Evolutionary conservation across 2,888 invertebrate species (phyloP).

Genomic region (Colostygia pectinataria): DNA sequence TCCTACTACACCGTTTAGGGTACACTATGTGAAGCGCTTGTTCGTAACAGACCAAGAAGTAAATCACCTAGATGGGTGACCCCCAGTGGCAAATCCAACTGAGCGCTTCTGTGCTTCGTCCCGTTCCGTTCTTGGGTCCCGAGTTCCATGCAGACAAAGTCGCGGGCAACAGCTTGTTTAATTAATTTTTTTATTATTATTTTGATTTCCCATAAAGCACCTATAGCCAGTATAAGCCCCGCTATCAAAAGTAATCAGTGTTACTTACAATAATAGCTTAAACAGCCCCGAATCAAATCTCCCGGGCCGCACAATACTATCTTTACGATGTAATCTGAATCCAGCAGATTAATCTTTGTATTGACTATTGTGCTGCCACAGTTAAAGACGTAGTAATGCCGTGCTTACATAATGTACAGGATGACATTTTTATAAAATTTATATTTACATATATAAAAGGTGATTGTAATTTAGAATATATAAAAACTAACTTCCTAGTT

Average conservation of each 20-base stretch:
- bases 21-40: no score
- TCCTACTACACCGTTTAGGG: no score
- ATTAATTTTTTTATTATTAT: not conserved
- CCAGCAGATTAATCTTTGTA: conserved; percentile 47
- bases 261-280: conserved; percentile 30
- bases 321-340: conserved; percentile 52
- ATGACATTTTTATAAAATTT: not conserved
- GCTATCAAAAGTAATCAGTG: conserved; percentile 33
- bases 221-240: conserved; percentile 14
- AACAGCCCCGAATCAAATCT: conserved; percentile 31
- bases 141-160: no score
- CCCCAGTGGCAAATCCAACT: no score
- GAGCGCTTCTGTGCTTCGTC: no score
- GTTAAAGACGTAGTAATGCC: not conserved
- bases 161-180: no score
- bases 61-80: no score
- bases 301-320: conserved; percentile 36
- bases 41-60: no score
- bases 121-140: no score
- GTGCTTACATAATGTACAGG: no score
- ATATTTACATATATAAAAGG: not conserved
- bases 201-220: conserved; percentile 9
- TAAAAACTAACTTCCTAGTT: no score
- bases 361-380: conserved; percentile 32
- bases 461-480: not conserved